These are phyloP conservation scores for Hippocampus mohnikei DNA, from an alignment of 2,113 vertebrate species.

Conservation along the genomic window DNA sequence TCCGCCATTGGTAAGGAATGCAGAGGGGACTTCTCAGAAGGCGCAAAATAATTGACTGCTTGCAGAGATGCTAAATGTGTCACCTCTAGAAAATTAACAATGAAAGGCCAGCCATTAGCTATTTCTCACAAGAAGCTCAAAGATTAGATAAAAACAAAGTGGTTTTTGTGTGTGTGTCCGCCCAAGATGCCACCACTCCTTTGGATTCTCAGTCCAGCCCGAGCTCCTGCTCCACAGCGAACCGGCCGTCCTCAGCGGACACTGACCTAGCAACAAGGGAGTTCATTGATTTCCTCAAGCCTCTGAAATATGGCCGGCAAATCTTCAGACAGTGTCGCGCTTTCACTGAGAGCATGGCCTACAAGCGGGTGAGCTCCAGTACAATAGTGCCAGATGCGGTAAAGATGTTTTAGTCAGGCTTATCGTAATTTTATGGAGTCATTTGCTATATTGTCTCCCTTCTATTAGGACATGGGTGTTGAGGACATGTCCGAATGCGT, in stretches of 20 bases:
- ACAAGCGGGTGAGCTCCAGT: constrained; percentile 79
- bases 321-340: constrained; percentile 90
- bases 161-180: neutral
- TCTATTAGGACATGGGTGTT: constrained; percentile 72
- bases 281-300: constrained; percentile 93
- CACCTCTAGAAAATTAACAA: too few species aligned
- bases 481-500: constrained; percentile 91
- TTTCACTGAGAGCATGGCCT: constrained; percentile 84
- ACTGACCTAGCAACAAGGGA: constrained; percentile 83
- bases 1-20: too few species aligned
- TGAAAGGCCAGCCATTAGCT: neutral
- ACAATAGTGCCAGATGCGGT: neutral
- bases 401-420: neutral
- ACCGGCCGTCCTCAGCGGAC: constrained; percentile 79
- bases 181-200: constrained; percentile 70
- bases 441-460: neutral
- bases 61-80: too few species aligned
- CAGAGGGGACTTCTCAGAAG: too few species aligned
- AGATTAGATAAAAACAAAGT: neutral
- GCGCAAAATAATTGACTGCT: too few species aligned
- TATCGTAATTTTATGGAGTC: neutral
- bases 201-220: constrained; percentile 76
- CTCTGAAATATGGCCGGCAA: constrained; percentile 84
- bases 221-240: constrained; percentile 78
- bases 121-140: neutral